Evolutionary conservation across 2,888 invertebrate species (phyloP), one percentile per base, ranked within the genome.

Genomic region (Mallateleia sp.): DNA sequence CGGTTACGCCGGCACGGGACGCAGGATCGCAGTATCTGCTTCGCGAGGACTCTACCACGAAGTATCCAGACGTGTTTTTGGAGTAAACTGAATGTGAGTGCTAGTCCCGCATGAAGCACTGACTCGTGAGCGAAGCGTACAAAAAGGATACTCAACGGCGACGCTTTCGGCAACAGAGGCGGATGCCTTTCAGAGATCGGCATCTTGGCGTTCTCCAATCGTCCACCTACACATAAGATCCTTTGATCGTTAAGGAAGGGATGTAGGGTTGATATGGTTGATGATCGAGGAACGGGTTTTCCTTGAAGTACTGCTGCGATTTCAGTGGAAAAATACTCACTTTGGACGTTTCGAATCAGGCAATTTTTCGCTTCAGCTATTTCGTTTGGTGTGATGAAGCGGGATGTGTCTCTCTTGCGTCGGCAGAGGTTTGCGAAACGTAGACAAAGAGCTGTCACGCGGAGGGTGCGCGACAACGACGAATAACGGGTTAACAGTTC

Each of bases 31-130:
- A 56, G n/a, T n/a, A 28, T n/a, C 3, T 14, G 24, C n/a, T 56
- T 56, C n/a, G 28, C 25, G 2, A 28, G 14, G 0, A n/a, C 6
- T n/a, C 56, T 20, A 14, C 14, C 56, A 11, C 8, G 25, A 2
- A 28, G 0, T 2, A 56, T 28, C 56, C 56, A 56, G 1, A 56
- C 56, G n/a, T 56, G 56, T 28, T 67, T 52, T n/a, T 52, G 15
- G 9, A 67, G 34, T 4, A 67, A 25, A 11, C 18, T 14, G 14
- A n/a, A n/a, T 2, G 56, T 56, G 28, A 28, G 28, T 15, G 56
- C 56, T 5, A 56, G 28, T 0, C 56, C 56, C 2, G 9, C 56
- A n/a, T 56, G 56, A 2, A 56, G 14, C n/a, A 56, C 56, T 25
- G 56, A 56, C 8, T 15, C 1, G 11, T 56, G 56, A 6, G 28